A percentile compares a stretch with the other conserved stretches of the same genome.
These are phyloP conservation scores for Lucifuga dentata DNA, from an alignment of 2,113 vertebrate genomes.

Conservation along the genomic window DNA sequence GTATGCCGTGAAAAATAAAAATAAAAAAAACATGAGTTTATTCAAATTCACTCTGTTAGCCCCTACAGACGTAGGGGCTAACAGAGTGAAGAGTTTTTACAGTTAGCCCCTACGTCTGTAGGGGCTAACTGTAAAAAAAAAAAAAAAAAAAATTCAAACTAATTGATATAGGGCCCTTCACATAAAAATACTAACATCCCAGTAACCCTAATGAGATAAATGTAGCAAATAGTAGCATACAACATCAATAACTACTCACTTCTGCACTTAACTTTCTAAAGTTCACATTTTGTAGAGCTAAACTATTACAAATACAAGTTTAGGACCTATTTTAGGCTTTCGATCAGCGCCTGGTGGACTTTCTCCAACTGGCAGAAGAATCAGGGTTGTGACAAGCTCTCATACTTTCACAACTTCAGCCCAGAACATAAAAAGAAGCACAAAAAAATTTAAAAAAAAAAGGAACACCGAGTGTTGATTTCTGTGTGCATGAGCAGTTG, in stretches of 20 bases:
- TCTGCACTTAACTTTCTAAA: not conserved
- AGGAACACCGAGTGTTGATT: conserved; percentile 36
- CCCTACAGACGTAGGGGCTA: too few relatives aligned
- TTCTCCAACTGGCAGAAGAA: conserved; percentile 52
- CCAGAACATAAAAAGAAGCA: too few relatives aligned
- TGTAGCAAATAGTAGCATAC: not conserved
- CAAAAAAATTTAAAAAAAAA: not conserved
- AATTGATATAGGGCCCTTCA: too few relatives aligned
- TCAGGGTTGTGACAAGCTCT: conserved; percentile 11
- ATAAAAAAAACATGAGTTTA: conserved; percentile 37
- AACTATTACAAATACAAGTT: conserved; percentile 8
- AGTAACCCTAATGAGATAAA: not conserved
- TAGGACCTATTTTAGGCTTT: conserved; percentile 30
- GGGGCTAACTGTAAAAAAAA: conserved; percentile 22
- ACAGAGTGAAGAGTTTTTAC: too few relatives aligned
- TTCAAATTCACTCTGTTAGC: conserved; percentile 39
- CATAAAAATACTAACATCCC: not conserved
- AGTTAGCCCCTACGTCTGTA: too few relatives aligned
- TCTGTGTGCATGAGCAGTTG: conserved; percentile 29
- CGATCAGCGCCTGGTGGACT: conserved; percentile 30
- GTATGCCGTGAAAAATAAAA: conserved; percentile 45
- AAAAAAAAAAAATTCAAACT: too few relatives aligned
- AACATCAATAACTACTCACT: not conserved
- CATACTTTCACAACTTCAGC: conserved; percentile 26
- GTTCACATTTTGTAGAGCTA: not conserved